Conservation (phyloP, 2,888 invertebrate species). For the Pecten maximus region DNA sequence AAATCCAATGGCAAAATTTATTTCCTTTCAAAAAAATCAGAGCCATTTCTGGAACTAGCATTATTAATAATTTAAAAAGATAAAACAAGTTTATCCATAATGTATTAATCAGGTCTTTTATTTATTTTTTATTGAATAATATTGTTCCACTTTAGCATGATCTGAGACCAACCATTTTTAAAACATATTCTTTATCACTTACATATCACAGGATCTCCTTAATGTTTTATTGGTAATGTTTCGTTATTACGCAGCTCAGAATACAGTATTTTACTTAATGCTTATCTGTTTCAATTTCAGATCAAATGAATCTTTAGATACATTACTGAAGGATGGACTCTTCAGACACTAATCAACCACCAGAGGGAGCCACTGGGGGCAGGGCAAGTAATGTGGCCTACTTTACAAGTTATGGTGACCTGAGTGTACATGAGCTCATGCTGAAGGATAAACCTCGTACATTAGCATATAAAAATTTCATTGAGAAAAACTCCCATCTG, state of each 20-base stretch:
- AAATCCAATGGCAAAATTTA: too few relatives aligned
- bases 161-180: not conserved
- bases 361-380: conserved; percentile 10
- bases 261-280: not conserved
- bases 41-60: too few relatives aligned
- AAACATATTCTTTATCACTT: not conserved
- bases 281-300: not conserved
- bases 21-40: too few relatives aligned
- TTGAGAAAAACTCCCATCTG: conserved; percentile 76
- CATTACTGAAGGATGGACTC: not conserved
- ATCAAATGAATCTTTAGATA: not conserved
- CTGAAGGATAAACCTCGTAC: conserved; percentile 80
- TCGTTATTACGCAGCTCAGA: not conserved
- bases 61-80: too few relatives aligned
- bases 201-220: not conserved
- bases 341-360: not conserved
- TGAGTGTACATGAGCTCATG: conserved; percentile 80
- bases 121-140: too few relatives aligned
- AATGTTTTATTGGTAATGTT: not conserved
- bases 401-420: conserved; percentile 77
- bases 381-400: conserved; percentile 62
- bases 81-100: too few relatives aligned
- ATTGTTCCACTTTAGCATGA: not conserved
- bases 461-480: conserved; percentile 78
- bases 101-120: too few relatives aligned